A percentile compares a stretch with the other conserved stretches of the same genome.
These are phyloP conservation scores for Pentalonia nigronervosa DNA, from an alignment of 1,140 invertebrate genomes.

Conservation along the genomic window DNA sequence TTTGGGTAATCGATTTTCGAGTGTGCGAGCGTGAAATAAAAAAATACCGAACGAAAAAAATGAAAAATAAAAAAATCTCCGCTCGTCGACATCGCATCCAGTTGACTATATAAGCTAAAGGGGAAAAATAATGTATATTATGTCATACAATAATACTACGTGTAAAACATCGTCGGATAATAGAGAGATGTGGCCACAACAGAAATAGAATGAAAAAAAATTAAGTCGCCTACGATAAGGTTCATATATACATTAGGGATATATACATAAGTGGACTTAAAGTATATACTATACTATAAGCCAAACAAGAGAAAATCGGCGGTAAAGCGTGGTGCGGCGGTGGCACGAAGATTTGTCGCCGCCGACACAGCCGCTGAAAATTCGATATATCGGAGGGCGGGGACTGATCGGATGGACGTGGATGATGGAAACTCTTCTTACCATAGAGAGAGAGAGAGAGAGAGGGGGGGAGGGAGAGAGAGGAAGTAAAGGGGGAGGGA, in stretches of 20 bases:
- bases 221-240: background rate
- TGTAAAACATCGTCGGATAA: no score
- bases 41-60: background rate
- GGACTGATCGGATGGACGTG: background rate
- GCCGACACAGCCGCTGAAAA: slow-evolving; percentile 10
- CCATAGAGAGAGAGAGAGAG: background rate
- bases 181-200: no score
- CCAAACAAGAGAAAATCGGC: background rate
- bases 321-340: background rate
- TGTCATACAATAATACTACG: no score
- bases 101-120: background rate
- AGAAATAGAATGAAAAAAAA: no score
- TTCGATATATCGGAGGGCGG: background rate
- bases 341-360: background rate
- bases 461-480: background rate
- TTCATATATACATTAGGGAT: background rate
- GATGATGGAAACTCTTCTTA: slow-evolving; percentile 4
- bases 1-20: background rate
- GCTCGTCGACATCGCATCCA: background rate
- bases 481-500: background rate
- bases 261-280: background rate
- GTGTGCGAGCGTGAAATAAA: background rate
- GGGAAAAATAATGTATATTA: background rate
- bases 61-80: background rate
- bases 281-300: background rate